A percentile compares a stretch with the other conserved stretches of the same genome.
These are phyloP conservation scores for Ascaphus truei DNA, from an alignment of 2,113 vertebrate genomes.

Conservation along the genomic window DNA sequence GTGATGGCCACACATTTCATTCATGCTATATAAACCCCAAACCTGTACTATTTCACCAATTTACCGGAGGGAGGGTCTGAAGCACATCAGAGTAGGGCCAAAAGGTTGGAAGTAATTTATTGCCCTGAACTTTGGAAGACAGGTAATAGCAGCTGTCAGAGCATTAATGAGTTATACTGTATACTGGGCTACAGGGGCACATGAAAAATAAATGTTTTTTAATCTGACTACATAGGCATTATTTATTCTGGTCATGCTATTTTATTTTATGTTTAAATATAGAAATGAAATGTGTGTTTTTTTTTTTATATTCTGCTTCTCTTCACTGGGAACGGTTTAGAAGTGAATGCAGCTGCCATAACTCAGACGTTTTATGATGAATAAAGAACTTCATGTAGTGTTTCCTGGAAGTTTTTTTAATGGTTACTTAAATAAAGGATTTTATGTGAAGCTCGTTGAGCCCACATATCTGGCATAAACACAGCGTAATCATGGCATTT, in stretches of 20 bases:
- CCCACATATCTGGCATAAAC: conserved; percentile 34
- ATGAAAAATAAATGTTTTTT: background rate
- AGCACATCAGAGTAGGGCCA: background rate
- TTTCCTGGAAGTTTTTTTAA: conserved; percentile 30
- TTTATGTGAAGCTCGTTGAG: conserved; percentile 34
- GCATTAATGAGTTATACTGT: conserved; percentile 1
- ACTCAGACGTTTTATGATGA: conserved; percentile 32
- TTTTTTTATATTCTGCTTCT: conserved; percentile 15
- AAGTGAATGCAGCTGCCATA: conserved; percentile 22
- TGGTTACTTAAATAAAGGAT: conserved; percentile 31
- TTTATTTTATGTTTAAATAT: conserved; percentile 21
- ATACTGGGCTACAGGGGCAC: background rate
- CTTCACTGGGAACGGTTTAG: conserved; percentile 13
- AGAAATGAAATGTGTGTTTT: conserved; percentile 22
- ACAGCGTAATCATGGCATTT: conserved; percentile 25
- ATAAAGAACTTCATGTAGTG: conserved; percentile 22
- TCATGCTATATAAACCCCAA: background rate
- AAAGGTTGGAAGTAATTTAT: background rate
- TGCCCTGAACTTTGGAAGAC: background rate
- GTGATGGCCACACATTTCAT: no score
- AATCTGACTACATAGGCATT: background rate
- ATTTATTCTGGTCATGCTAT: conserved; percentile 1
- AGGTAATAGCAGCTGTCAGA: conserved; percentile 15
- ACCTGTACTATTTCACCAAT: background rate
- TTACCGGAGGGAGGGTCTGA: background rate